These are phyloP conservation scores for Microctonus hyperodae DNA, from an alignment of 2,888 invertebrate species.

Conservation along the genomic window DNA sequence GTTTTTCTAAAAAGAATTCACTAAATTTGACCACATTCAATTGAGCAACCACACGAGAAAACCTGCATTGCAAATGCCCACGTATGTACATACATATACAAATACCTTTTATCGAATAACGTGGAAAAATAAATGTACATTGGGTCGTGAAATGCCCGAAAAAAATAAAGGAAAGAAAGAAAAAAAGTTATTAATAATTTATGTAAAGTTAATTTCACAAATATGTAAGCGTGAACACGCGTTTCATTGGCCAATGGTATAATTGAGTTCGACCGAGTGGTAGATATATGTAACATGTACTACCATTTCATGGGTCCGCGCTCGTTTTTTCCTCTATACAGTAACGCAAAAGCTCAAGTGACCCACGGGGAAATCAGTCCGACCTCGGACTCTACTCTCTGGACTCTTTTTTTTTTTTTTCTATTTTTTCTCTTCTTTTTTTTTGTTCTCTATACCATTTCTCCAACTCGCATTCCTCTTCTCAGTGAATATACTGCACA, in stretches of 20 bases:
- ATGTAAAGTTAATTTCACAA: background rate
- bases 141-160: slow-evolving; percentile 18
- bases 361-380: slow-evolving; percentile 35
- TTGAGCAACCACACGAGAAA: background rate
- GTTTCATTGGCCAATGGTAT: slow-evolving; percentile 15
- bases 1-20: background rate
- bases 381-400: slow-evolving; percentile 29
- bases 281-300: background rate
- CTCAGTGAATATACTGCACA: slow-evolving; percentile 6
- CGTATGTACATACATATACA: background rate
- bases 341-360: slow-evolving; percentile 29
- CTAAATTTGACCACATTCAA: background rate
- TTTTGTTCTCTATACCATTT: background rate
- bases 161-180: slow-evolving; percentile 8
- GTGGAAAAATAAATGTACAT: background rate
- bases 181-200: background rate
- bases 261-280: slow-evolving; percentile 7
- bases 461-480: slow-evolving; percentile 1
- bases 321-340: slow-evolving; percentile 10
- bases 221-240: background rate
- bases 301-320: slow-evolving; percentile 1
- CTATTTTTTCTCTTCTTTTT: slow-evolving; percentile 9
- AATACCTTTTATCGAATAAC: background rate
- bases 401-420: slow-evolving; percentile 23
- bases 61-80: too few species aligned